Base-by-base conservation (phyloP, 2,888 invertebrate genomes). In the Chaitophorus viminalis region DNA sequence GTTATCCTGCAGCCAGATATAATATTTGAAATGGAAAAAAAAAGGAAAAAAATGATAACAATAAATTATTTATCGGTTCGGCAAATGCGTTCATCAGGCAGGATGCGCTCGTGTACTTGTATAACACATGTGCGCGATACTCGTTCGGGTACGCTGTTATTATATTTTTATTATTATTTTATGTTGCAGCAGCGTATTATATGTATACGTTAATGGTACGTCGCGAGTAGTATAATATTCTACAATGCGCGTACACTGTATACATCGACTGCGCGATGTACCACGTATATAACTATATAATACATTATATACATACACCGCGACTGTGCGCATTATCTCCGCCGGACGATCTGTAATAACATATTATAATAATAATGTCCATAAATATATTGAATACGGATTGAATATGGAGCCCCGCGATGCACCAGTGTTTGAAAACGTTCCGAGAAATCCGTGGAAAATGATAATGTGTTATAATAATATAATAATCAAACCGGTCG, bases 21-120 rank as follows among this genome's bases (percentile, higher is more conserved):
- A 54, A 82, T n/a, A n/a, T 82, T 72, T 54, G 11, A 6, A 54
- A 77, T 8, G 54, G 33, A 54, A 82, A 72, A 82, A 65, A 25
- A 65, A 6, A 11, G 21, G 18, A 54, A 79, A 65, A 36, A 65
- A 31, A 46, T 1, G 0, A 46, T 6, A 6, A 36, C 3, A 36
- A 36, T 36, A 46, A 31, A 72, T 72, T 52, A 72, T 82, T 82
- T 72, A 72, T 82, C 82, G 82, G 82, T 82, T 72, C 82, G 52
- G 82, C 70, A 52, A 72, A 52, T 33, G 72, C 72, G n/a, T 68
- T 68, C 72, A 31, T 46, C n/a, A 11, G 46, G 46, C 46, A 46
- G 46, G 46, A 11, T 31, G 70, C 72, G 70, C 82, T 3, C 11
- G 2, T 17, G 18, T 52, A 76, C n/a, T n/a, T n/a, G n/a, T n/a